phyloP scores from a whole-genome alignment of 2,888 invertebrate species.

The Cerastis rubricosa region DNA sequence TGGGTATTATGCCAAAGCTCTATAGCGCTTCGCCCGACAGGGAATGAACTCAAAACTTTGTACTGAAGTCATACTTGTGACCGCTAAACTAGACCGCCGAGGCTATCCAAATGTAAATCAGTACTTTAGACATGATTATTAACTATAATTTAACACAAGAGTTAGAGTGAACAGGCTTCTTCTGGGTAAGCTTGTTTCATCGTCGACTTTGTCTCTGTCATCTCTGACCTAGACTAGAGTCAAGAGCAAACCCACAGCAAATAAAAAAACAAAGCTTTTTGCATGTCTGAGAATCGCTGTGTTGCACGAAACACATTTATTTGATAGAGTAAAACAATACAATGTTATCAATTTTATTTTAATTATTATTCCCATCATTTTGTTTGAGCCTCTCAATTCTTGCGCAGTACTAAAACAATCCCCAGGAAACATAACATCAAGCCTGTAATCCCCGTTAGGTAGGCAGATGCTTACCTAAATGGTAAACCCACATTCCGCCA shows the following conservation, averaged over 20 bases:
- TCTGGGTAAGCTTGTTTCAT: no score
- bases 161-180: no score
- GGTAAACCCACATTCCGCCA: no score
- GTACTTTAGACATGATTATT: not conserved
- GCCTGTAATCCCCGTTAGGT: no score
- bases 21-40: not conserved
- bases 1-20: no score
- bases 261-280: slow-evolving; percentile 19
- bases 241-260: no score
- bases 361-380: not conserved
- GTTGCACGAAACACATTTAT: slow-evolving; percentile 26
- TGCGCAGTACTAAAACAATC: not conserved
- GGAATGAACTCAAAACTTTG: not conserved
- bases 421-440: no score
- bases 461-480: no score
- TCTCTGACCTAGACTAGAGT: no score
- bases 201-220: no score
- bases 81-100: not conserved
- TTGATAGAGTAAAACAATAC: not conserved
- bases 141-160: not conserved
- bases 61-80: not conserved
- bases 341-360: not conserved
- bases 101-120: not conserved
- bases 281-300: not conserved
- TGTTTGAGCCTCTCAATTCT: not conserved